Evolutionary conservation across 2,797 vertebrate genomes (phyloP), one percentile per base, ranked within the genome.

Genomic region (Prunella strophiata): DNA sequence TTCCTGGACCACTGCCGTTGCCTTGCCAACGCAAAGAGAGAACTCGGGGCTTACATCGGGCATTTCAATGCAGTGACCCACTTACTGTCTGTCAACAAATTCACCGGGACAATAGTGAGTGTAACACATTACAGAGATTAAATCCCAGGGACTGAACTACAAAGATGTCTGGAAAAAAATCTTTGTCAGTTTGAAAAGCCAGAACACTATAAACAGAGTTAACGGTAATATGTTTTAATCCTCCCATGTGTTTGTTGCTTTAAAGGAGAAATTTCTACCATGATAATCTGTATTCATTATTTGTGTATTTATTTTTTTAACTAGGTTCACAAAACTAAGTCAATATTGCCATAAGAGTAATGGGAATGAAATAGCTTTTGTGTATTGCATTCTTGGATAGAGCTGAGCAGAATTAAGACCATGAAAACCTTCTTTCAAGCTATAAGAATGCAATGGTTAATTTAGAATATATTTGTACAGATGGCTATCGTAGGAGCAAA

Each of bases 61-160:
- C 97, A 97, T 98, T 98, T 99, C 98, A 98, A 98, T 98, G 98
- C 98, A 93, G 96, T 99, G 99, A 99, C 99, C 99, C 98, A 99
- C 98, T 99, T 99, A 99, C 98, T 98, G 98, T 98, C 98, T 98
- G 98, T 99, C 98, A 99, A 99, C 99, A 99, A 98, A 99, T 98
- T 98, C 98, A 98, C 96, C 95, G 97, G 98, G 98, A 99, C 98
- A 99, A 99, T 98, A 97, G 98, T 97, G 97, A 98, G 96, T 93
- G 97, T 98, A 98, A 97, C 97, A 97, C 97, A 97, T 98, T 98
- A 97, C 94, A 87, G 97, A 98, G 98, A 98, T 97, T 98, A 97
- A 97, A 97, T 97, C 97, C 82, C 65, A 94, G 96, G 97, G 91
- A 92, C 85, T 55, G 88, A 94, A 96, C 84, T 92, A 92, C 95